These are phyloP conservation scores for Dolichotis patagonum DNA, from an alignment of 2,113 vertebrate genomes.

Conservation along the genomic window DNA sequence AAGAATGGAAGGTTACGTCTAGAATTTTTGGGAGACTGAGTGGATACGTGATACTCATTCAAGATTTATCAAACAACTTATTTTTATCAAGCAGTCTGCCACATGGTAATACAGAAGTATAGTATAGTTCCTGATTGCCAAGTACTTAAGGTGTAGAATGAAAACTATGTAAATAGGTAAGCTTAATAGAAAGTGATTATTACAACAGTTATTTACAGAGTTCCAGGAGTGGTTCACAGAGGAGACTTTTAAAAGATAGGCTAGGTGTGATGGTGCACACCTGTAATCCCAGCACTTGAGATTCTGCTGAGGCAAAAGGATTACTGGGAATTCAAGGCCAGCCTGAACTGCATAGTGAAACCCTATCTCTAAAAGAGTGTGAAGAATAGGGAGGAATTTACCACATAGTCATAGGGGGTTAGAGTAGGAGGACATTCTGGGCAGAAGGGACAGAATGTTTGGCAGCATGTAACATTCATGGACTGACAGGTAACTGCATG, in stretches of 20 bases:
- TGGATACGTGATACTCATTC: slow-evolving; percentile 12
- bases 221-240: slow-evolving; percentile 14
- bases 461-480: not conserved
- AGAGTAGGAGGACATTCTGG: not conserved
- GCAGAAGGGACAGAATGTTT: slow-evolving; percentile 13
- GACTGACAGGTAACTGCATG: not conserved
- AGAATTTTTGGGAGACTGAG: slow-evolving; percentile 45
- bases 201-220: not conserved
- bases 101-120: slow-evolving; percentile 7
- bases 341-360: not conserved
- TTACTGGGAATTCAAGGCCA: not conserved
- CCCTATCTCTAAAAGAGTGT: not conserved
- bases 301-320: not conserved
- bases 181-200: slow-evolving; percentile 30
- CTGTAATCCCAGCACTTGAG: not conserved
- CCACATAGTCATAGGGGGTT: not conserved
- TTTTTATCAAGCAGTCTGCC: slow-evolving; percentile 12
- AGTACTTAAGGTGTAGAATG: not conserved
- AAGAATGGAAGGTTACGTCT: slow-evolving; percentile 13
- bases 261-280: not conserved
- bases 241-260: not conserved
- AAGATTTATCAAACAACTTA: not conserved
- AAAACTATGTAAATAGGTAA: not conserved
- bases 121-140: not conserved
- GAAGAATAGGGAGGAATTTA: slow-evolving; percentile 28